Percentiles rank a stretch among this genome's conserved stretches.
phyloP scores from a whole-genome alignment of 2,113 vertebrate species.

The Physeter macrocephalus region DNA sequence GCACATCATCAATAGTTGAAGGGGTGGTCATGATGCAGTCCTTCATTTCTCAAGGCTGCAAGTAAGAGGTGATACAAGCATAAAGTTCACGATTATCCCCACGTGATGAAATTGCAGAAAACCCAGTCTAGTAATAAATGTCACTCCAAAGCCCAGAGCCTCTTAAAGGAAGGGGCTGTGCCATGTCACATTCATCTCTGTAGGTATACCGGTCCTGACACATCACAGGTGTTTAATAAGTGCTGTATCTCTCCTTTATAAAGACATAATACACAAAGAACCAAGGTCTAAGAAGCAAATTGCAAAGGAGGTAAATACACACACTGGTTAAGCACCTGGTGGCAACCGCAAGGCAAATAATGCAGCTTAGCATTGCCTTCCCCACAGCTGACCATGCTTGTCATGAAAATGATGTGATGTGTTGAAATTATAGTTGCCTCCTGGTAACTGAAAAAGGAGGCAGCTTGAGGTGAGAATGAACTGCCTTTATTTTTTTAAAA shows the following conservation, averaged over 20 bases:
- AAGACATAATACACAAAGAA: neutral
- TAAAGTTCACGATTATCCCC: neutral
- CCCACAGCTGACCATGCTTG: slow-evolving; percentile 1
- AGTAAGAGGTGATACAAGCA: neutral
- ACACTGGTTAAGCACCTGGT: slow-evolving; percentile 26
- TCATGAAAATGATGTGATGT: slow-evolving; percentile 54
- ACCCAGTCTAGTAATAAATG: neutral
- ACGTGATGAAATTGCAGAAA: neutral
- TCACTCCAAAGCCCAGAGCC: neutral
- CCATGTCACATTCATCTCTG: neutral
- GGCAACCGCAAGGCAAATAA: slow-evolving; percentile 55
- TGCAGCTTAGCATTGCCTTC: neutral
- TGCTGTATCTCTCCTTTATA: neutral
- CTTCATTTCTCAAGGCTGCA: neutral
- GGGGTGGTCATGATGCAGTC: neutral
- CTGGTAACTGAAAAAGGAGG: slow-evolving; percentile 37
- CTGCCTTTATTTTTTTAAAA: neutral
- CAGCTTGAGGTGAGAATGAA: neutral
- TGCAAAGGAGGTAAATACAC: neutral
- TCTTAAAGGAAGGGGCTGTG: neutral
- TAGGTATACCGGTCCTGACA: neutral
- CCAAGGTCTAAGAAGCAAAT: slow-evolving; percentile 33
- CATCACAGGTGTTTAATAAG: neutral
- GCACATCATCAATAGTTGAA: neutral
- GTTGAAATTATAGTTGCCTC: slow-evolving; percentile 14